Evolutionary conservation across 64 coral and sea anemone genomes (phyloP).

Genomic region (Acropora tenuis): DNA sequence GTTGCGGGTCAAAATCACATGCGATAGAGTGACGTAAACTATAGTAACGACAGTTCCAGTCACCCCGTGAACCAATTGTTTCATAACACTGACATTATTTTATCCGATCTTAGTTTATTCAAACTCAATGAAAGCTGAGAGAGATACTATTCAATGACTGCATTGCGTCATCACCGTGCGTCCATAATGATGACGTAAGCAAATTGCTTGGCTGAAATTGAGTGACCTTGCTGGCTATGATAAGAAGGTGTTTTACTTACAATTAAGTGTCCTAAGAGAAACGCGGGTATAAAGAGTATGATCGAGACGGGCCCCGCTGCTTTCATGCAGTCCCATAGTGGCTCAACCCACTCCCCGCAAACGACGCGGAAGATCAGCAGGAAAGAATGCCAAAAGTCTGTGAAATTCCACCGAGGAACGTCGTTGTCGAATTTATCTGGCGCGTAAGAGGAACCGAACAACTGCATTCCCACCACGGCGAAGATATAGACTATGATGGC

Average conservation of each 20-base stretch:
- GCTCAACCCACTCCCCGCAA: slow-evolving; percentile 94
- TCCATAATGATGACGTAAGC: too few relatives aligned
- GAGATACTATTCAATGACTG: too few relatives aligned
- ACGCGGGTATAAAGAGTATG: slow-evolving; percentile 86
- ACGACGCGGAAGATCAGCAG: slow-evolving; percentile 94
- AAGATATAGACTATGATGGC: slow-evolving; percentile 93
- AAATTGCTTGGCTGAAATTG: too few relatives aligned
- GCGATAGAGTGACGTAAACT: too few relatives aligned
- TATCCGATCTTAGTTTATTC: too few relatives aligned
- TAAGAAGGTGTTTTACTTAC: slow-evolving; percentile 53
- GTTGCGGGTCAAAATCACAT: too few relatives aligned
- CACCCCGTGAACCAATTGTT: too few relatives aligned
- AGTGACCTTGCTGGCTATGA: too few relatives aligned
- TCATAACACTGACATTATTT: too few relatives aligned
- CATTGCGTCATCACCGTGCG: too few relatives aligned
- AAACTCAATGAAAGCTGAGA: too few relatives aligned
- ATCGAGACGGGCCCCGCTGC: slow-evolving; percentile 67
- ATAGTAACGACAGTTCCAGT: too few relatives aligned
- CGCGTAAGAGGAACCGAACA: slow-evolving; percentile 82
- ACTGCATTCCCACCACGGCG: slow-evolving; percentile 97
- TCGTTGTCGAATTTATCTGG: slow-evolving; percentile 71
- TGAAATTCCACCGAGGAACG: slow-evolving; percentile 89
- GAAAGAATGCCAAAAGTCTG: slow-evolving; percentile 91
- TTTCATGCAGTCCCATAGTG: slow-evolving; percentile 96
- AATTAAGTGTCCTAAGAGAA: slow-evolving; percentile 94